Conservation (phyloP, 2,113 vertebrate species). For the Leucosticte australis region DNA sequence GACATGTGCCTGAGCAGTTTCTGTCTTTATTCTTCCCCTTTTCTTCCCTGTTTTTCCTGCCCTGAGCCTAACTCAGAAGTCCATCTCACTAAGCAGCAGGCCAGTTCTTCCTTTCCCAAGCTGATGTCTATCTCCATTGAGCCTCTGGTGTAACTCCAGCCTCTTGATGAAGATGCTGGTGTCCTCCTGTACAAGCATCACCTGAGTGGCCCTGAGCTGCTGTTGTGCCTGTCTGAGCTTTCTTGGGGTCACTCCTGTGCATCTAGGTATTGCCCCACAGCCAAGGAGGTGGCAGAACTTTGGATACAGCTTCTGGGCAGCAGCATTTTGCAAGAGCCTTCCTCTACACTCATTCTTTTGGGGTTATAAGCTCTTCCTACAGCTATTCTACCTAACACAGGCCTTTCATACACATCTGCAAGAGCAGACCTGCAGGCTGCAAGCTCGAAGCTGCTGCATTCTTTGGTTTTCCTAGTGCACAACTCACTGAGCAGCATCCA, state of each 20-base stretch:
- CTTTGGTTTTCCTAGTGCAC: not conserved
- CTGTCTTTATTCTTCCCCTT: not conserved
- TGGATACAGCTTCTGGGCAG: not conserved
- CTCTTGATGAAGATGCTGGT: not conserved
- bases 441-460: not conserved
- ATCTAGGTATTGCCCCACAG: not conserved
- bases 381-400: not conserved
- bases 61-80: not conserved
- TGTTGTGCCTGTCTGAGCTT: not conserved
- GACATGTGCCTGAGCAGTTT: not conserved
- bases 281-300: not conserved
- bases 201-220: not conserved
- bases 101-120: not conserved
- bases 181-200: not conserved
- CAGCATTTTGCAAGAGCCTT: not conserved
- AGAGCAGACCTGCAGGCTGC: not conserved
- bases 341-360: not conserved
- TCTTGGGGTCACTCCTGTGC: not conserved
- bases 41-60: not conserved
- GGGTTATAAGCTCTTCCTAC: not conserved
- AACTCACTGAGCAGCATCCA: not conserved
- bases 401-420: not conserved
- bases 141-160: fast-evolving
- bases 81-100: not conserved
- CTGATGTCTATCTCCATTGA: not conserved